Conservation (phyloP, 1,140 invertebrate species). For the Drosophila pseudoananassae region DNA sequence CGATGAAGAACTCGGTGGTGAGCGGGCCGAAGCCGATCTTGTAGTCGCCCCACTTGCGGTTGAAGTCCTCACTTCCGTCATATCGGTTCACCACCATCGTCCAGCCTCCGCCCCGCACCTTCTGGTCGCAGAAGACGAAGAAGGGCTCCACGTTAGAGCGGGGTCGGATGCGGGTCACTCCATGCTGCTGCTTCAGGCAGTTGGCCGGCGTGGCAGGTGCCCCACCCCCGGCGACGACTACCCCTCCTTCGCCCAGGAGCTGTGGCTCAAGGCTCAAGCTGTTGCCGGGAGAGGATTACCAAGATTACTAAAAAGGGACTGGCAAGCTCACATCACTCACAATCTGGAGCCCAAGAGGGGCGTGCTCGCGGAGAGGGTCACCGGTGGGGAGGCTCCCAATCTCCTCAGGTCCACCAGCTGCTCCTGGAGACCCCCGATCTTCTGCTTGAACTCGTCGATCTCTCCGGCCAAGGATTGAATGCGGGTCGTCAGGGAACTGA, state of each 20-base stretch:
- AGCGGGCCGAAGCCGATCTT: slow-evolving; percentile 57
- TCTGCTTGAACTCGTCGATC: slow-evolving; percentile 37
- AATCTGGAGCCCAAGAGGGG: slow-evolving; percentile 32
- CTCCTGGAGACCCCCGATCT: slow-evolving; percentile 59
- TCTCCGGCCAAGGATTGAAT: slow-evolving; percentile 46
- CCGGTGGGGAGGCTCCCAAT: neutral
- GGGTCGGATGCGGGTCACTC: slow-evolving; percentile 54
- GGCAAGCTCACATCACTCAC: slow-evolving; percentile 20
- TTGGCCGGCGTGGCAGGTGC: slow-evolving; percentile 35
- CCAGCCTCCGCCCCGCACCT: slow-evolving; percentile 59
- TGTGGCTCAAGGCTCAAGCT: slow-evolving; percentile 29
- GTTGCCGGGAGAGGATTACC: no score
- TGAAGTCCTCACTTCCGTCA: slow-evolving; percentile 63
- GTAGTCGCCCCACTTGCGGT: slow-evolving; percentile 66
- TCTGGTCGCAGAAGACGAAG: slow-evolving; percentile 66
- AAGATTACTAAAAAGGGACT: neutral
- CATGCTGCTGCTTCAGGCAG: slow-evolving; percentile 50
- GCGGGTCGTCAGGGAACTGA: slow-evolving; percentile 46
- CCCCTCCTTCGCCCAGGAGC: neutral
- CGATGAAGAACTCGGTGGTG: slow-evolving; percentile 61
- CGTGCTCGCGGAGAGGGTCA: neutral
- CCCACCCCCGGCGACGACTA: neutral
- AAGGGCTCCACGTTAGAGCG: slow-evolving; percentile 42
- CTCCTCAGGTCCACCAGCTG: slow-evolving; percentile 54
- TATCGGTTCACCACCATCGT: slow-evolving; percentile 51